phyloP scores from a whole-genome alignment of 2,888 invertebrate genomes.

The Gymnoscelis rufifasciata region DNA sequence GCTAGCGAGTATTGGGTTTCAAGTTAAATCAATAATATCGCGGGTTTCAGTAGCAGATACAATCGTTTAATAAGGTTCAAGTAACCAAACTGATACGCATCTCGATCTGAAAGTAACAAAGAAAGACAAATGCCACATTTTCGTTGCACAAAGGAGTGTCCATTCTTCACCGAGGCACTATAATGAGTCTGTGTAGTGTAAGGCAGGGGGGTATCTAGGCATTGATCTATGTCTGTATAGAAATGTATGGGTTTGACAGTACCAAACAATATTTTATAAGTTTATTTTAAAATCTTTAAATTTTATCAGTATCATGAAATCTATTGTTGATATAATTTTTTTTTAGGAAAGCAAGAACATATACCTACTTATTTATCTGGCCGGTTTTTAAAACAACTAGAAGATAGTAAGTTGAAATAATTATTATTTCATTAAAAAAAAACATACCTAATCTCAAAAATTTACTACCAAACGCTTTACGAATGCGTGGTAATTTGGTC shows the following conservation, averaged over 20 bases:
- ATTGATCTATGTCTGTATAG: slow-evolving; percentile 7
- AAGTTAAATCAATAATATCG: slow-evolving; percentile 30
- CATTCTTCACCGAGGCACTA: slow-evolving; percentile 58
- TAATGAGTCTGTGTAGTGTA: slow-evolving; percentile 62
- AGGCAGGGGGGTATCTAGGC: slow-evolving; percentile 30
- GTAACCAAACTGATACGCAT: slow-evolving; percentile 43
- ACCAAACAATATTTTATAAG: too few species aligned
- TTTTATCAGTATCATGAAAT: too few species aligned
- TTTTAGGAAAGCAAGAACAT: too few species aligned
- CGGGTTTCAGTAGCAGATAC: slow-evolving; percentile 37
- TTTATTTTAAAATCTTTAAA: too few species aligned
- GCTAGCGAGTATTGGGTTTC: slow-evolving; percentile 11
- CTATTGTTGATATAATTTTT: too few species aligned
- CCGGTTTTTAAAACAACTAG: too few species aligned
- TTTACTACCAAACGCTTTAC: too few species aligned
- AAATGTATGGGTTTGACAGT: not conserved
- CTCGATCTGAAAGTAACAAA: slow-evolving; percentile 51
- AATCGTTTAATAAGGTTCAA: slow-evolving; percentile 37
- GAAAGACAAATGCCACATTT: slow-evolving; percentile 66
- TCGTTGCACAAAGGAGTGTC: slow-evolving; percentile 62
- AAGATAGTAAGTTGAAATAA: too few species aligned
- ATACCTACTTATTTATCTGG: too few species aligned
- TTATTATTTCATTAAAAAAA: too few species aligned
- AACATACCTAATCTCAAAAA: too few species aligned
- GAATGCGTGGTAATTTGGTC: too few species aligned